Percentiles rank a stretch among this genome's conserved stretches.
Evolutionary conservation across 2,888 invertebrate genomes (phyloP).

Genomic region (Dryocosmus kuriphilus): DNA sequence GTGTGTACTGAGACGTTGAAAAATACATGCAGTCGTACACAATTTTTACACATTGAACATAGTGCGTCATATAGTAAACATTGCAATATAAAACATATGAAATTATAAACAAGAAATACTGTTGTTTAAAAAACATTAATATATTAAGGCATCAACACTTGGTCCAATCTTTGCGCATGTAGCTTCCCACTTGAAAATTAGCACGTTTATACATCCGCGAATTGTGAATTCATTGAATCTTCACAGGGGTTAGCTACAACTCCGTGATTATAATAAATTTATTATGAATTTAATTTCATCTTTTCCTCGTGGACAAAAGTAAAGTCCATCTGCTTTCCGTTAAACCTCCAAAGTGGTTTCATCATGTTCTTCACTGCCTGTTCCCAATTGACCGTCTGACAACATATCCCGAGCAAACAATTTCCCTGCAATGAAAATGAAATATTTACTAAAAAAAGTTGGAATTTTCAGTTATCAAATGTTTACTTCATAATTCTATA

Average conservation of each 20-base stretch:
- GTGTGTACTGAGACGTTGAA: conserved; percentile 14
- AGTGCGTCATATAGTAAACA: too few relatives aligned
- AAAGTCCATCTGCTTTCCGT: conserved; percentile 86
- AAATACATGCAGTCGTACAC: conserved; percentile 4
- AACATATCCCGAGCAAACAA: conserved; percentile 96
- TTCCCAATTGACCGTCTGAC: conserved; percentile 91
- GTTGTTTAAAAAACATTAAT: conserved; percentile 6
- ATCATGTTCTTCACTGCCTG: conserved; percentile 84
- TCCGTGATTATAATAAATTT: conserved; percentile 15
- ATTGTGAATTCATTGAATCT: conserved; percentile 1
- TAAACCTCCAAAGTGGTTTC: conserved; percentile 81
- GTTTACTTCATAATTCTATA: too few relatives aligned
- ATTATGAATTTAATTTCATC: conserved; percentile 14
- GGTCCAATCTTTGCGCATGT: background rate
- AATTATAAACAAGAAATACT: background rate
- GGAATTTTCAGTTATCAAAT: too few relatives aligned
- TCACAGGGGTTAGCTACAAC: conserved; percentile 12
- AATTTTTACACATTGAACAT: background rate
- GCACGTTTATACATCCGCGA: conserved; percentile 5
- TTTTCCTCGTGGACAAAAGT: conserved; percentile 80
- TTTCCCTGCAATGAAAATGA: conserved; percentile 80
- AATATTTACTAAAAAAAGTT: too few relatives aligned
- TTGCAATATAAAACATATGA: conserved; percentile 10
- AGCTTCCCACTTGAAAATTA: background rate
- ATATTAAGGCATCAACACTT: conserved; percentile 18